Conservation (phyloP, 2,113 vertebrate genomes). For the Oceanites oceanicus region DNA sequence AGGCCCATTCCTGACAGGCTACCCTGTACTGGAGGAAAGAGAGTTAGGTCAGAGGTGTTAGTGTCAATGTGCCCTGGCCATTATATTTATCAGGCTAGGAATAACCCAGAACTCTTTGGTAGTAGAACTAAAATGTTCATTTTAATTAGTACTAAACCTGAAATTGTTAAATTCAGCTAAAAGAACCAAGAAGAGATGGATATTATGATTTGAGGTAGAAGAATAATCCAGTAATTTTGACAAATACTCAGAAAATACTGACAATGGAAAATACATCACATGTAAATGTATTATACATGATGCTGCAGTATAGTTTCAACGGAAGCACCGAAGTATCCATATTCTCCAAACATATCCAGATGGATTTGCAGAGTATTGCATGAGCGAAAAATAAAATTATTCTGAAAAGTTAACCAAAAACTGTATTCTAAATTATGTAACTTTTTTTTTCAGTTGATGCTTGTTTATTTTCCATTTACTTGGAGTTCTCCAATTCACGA, state of each 20-base stretch:
- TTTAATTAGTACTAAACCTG: background rate
- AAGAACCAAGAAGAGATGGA: background rate
- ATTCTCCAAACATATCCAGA: background rate
- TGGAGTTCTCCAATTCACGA: background rate
- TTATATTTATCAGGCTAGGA: background rate
- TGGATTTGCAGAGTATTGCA: background rate
- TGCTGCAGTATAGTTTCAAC: background rate
- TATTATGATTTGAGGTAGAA: background rate
- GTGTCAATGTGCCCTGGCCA: background rate
- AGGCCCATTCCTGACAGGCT: background rate
- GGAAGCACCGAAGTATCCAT: background rate
- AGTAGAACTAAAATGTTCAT: background rate
- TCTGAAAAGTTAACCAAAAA: background rate
- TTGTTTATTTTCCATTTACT: background rate
- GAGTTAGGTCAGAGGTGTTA: background rate
- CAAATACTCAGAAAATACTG: background rate
- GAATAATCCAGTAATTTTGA: background rate
- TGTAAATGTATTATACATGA: background rate
- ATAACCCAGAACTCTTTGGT: background rate
- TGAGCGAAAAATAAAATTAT: background rate
- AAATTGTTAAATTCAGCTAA: background rate
- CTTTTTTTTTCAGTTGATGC: background rate
- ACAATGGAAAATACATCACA: background rate
- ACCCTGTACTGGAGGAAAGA: background rate
- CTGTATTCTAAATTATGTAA: background rate